Percentiles rank a stretch among this genome's conserved stretches.
These are phyloP conservation scores for Belonocnema kinseyi DNA, from an alignment of 1,140 invertebrate species.

Conservation along the genomic window DNA sequence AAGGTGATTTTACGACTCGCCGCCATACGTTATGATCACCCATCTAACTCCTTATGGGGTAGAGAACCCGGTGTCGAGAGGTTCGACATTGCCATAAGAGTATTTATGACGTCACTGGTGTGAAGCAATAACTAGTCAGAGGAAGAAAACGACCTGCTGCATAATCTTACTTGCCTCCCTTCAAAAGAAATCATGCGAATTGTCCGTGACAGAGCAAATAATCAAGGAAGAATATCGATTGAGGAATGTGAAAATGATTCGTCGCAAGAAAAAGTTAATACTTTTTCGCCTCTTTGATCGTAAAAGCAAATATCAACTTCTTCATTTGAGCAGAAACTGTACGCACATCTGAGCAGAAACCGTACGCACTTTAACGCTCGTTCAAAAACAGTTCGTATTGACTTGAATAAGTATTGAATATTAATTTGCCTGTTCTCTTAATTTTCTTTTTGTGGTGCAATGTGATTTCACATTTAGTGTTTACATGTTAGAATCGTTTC, in stretches of 20 bases:
- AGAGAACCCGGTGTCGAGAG: conserved; percentile 17
- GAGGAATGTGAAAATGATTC: neutral
- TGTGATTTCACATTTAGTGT: too few species aligned
- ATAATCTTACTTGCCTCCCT: conserved; percentile 9
- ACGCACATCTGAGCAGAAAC: too few species aligned
- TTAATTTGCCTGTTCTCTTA: too few species aligned
- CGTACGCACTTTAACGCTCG: too few species aligned
- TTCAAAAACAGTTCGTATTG: too few species aligned
- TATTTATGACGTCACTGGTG: neutral
- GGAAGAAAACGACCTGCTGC: conserved; percentile 23
- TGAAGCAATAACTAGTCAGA: conserved; percentile 27
- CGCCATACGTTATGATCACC: conserved; percentile 24
- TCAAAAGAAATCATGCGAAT: conserved; percentile 2
- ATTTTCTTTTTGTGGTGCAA: too few species aligned
- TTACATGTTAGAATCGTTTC: too few species aligned
- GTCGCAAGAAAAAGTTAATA: neutral
- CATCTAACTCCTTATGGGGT: conserved; percentile 15
- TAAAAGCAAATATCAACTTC: too few species aligned
- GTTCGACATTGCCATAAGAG: conserved; percentile 23
- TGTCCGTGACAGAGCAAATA: conserved; percentile 5
- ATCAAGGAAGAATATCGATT: conserved; percentile 12
- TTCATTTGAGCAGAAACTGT: too few species aligned
- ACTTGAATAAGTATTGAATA: too few species aligned
- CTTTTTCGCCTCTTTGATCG: too few species aligned
- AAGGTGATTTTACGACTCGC: conserved; percentile 23